A percentile compares a stretch with the other conserved stretches of the same genome.
phyloP scores from a whole-genome alignment of 2,888 invertebrate genomes.

The Eupeodes latifasciatus region DNA sequence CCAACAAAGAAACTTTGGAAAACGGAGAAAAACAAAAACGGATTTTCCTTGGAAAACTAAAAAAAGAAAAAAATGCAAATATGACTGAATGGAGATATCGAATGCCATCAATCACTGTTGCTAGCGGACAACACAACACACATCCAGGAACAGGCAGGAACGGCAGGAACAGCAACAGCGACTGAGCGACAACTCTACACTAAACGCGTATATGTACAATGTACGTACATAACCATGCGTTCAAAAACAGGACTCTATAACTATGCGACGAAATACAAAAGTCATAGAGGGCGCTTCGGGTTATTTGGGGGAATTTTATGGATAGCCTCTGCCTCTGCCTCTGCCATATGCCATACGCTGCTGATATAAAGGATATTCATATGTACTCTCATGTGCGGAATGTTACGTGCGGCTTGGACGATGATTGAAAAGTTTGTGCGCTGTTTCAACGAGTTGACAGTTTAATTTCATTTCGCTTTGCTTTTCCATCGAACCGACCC shows the following conservation, averaged over 20 bases:
- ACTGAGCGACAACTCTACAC: constrained; percentile 19
- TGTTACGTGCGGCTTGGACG: constrained; percentile 41
- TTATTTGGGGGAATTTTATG: neutral
- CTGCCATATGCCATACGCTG: neutral
- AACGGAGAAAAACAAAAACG: constrained; percentile 25
- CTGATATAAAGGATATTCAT: constrained; percentile 38
- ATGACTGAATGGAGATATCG: constrained; percentile 73
- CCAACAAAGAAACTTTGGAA: constrained; percentile 50
- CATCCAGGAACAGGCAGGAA: too few species aligned
- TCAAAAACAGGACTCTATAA: constrained; percentile 16
- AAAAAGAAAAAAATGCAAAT: constrained; percentile 61
- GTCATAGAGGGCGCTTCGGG: constrained; percentile 27
- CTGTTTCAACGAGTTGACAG: constrained; percentile 73
- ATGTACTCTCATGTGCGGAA: neutral
- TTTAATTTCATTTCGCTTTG: constrained; percentile 64
- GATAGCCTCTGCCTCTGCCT: constrained; percentile 48
- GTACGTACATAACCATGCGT: neutral
- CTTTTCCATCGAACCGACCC: constrained; percentile 52
- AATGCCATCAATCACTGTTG: constrained; percentile 72
- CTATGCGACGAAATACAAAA: constrained; percentile 14
- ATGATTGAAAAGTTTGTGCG: constrained; percentile 72
- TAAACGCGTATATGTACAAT: neutral
- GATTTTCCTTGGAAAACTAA: constrained; percentile 30
- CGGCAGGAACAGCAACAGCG: neutral
- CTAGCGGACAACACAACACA: constrained; percentile 46